Percentiles rank a stretch among this genome's conserved stretches.
phyloP scores from a whole-genome alignment of 2,888 invertebrate genomes.

The Drosophila meridiana region DNA sequence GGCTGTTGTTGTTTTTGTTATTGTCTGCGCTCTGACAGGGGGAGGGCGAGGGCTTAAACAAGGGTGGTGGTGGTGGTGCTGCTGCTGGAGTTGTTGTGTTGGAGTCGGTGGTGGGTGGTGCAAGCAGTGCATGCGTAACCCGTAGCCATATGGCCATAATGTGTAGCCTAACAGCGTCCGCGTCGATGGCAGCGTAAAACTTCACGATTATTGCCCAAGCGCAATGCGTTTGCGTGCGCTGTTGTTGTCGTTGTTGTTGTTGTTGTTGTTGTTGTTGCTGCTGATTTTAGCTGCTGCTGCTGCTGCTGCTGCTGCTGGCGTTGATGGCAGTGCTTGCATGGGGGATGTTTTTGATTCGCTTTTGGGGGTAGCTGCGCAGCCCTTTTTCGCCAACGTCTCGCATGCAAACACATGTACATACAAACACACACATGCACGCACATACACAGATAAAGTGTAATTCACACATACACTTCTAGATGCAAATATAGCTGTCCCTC shows the following conservation, averaged over 20 bases:
- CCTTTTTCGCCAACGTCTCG: conserved; percentile 29
- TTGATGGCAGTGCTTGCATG: conserved; percentile 23
- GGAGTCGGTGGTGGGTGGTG: conserved; percentile 50
- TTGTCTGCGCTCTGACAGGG: neutral
- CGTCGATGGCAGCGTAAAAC: conserved; percentile 2
- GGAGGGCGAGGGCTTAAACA: conserved; percentile 14
- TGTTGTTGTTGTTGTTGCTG: neutral
- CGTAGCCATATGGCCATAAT: conserved; percentile 57
- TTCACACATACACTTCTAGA: neutral
- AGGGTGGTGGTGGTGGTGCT: conserved; percentile 7
- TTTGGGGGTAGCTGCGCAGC: conserved; percentile 65
- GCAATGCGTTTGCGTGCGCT: conserved; percentile 60
- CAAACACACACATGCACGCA: neutral
- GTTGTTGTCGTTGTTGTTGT: conserved; percentile 35
- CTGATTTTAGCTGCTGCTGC: neutral
- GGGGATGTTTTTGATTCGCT: conserved; percentile 52
- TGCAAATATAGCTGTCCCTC: conserved; percentile 30
- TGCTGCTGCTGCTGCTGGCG: conserved; percentile 3
- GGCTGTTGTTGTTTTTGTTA: neutral
- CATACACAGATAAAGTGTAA: neutral
- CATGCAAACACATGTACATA: conserved; percentile 5
- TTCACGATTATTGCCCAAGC: conserved; percentile 38
- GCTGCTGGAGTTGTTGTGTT: neutral
- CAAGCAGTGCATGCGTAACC: conserved; percentile 71
- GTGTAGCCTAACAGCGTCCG: conserved; percentile 9